Evolutionary conservation across 2,797 vertebrate species (phyloP).

Genomic region (Squalus acanthias): DNA sequence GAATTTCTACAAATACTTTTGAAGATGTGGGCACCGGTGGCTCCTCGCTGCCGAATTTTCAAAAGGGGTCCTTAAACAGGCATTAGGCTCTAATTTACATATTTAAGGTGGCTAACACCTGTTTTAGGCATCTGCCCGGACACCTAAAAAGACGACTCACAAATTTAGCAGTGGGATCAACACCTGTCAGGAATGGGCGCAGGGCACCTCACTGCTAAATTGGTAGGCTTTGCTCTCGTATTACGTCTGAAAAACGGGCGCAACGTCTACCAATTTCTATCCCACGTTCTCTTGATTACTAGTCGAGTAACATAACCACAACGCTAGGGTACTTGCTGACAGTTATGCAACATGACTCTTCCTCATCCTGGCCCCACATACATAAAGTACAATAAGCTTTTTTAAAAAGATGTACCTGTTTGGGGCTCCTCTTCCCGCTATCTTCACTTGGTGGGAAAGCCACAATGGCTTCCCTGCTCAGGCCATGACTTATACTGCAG

Average conservation of each 20-base stretch:
- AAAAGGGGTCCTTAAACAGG: no score
- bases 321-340: background rate
- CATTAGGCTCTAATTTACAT: no score
- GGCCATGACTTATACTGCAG: background rate
- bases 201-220: background rate
- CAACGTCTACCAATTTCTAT: background rate
- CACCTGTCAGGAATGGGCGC: background rate
- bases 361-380: background rate
- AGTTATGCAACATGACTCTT: background rate
- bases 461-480: background rate
- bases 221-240: background rate
- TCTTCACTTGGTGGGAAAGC: background rate
- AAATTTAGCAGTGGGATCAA: background rate
- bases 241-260: background rate
- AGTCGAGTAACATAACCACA: background rate
- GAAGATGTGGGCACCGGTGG: background rate
- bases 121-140: background rate
- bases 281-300: background rate
- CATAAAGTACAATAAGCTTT: background rate
- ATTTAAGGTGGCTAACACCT: no score
- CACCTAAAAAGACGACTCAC: background rate
- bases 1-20: no score
- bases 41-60: no score
- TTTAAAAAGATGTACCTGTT: background rate
- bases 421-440: background rate